Conservation (phyloP, 2,888 invertebrate genomes). For the Toxonevra muliebris region DNA sequence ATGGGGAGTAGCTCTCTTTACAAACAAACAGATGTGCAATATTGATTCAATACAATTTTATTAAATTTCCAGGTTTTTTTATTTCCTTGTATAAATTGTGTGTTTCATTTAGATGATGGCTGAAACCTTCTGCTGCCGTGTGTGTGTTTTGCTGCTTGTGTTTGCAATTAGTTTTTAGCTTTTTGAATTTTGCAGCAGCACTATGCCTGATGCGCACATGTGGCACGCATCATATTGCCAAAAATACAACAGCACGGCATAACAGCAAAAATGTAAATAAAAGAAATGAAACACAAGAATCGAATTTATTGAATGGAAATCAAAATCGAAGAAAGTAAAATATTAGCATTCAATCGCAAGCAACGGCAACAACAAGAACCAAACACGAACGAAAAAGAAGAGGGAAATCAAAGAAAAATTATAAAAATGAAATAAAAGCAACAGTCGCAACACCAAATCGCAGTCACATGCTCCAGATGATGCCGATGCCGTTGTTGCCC, state of each 20-base stretch:
- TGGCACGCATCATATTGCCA: slow-evolving; percentile 36
- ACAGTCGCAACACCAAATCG: slow-evolving; percentile 3
- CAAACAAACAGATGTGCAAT: background rate
- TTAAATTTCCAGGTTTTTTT: background rate
- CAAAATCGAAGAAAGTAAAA: slow-evolving; percentile 9
- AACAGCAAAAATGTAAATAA: background rate
- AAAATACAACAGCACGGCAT: slow-evolving; percentile 7
- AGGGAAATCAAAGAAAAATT: background rate
- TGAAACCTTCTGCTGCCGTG: no score
- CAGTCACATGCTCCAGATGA: slow-evolving; percentile 22
- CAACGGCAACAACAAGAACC: no score
- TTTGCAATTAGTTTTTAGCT: slow-evolving; percentile 31
- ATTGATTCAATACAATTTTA: background rate
- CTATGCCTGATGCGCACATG: slow-evolving; percentile 33
- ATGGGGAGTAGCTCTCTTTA: no score
- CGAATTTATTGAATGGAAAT: slow-evolving; percentile 20
- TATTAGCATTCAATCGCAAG: no score
- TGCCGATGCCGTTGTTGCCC: background rate
- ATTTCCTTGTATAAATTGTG: background rate
- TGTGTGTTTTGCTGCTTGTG: slow-evolving; percentile 8
- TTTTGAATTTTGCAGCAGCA: slow-evolving; percentile 5
- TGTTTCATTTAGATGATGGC: background rate
- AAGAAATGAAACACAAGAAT: slow-evolving; percentile 4
- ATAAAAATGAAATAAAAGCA: slow-evolving; percentile 7
- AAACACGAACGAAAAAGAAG: background rate